phyloP scores from a whole-genome alignment of 2,888 invertebrate genomes.

The Poecilus cupreus region DNA sequence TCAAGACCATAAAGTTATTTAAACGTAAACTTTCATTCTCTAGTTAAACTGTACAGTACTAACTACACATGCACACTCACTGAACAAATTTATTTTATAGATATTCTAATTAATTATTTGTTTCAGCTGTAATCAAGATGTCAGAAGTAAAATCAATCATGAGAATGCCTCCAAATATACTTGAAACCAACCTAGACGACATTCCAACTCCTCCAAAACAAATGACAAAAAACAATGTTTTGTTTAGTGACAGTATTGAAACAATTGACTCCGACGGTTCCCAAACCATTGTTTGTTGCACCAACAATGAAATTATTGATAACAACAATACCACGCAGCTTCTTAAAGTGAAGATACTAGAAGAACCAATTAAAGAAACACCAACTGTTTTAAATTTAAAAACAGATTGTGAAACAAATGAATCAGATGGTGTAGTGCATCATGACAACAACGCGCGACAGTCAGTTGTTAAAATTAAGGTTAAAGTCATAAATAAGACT shows the following conservation, averaged over 20 bases:
- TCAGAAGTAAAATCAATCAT: constrained; percentile 42
- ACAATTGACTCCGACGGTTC: neutral
- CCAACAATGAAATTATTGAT: constrained; percentile 19
- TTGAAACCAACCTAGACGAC: neutral
- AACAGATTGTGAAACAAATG: neutral
- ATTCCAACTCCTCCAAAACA: neutral
- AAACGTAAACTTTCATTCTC: no score
- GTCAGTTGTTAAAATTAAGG: constrained; percentile 40
- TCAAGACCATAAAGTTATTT: no score
- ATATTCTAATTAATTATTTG: neutral
- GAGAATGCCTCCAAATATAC: neutral
- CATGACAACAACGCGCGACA: neutral
- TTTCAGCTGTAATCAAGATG: constrained; percentile 40
- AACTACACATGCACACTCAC: no score
- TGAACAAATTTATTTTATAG: no score
- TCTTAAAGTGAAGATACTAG: constrained; percentile 29
- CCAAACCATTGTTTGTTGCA: neutral
- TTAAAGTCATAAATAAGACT: constrained; percentile 27
- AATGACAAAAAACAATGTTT: constrained; percentile 36
- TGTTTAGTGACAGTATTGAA: constrained; percentile 40
- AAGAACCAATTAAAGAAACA: constrained; percentile 28
- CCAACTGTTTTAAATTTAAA: constrained; percentile 20
- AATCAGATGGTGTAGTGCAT: neutral
- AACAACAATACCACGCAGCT: constrained; percentile 5
- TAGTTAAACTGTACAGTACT: no score